A percentile compares a stretch with the other conserved stretches of the same genome.
Conservation (phyloP, 1,140 invertebrate species). For the Lutraria rhynchaena region DNA sequence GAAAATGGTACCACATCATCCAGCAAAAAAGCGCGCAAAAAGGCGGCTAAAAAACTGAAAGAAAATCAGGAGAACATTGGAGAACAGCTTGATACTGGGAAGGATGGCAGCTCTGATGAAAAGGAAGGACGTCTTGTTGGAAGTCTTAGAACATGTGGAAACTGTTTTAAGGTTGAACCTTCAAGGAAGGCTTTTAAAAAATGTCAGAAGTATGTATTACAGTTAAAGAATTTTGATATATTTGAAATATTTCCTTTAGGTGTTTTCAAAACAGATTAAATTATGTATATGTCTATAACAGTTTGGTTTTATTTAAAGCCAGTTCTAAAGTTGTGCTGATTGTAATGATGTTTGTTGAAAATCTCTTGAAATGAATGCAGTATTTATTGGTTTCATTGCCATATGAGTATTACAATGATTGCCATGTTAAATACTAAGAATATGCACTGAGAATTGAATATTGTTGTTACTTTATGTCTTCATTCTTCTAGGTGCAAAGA, state of each 20-base stretch:
- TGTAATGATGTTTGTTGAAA: neutral
- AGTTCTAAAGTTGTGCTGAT: neutral
- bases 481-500: slow-evolving; percentile 54
- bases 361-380: no score
- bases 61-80: neutral
- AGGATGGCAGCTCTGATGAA: slow-evolving; percentile 20
- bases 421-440: no score
- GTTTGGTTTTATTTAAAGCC: no score
- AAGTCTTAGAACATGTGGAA: slow-evolving; percentile 32
- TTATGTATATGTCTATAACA: no score
- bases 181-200: slow-evolving; percentile 55
- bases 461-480: neutral
- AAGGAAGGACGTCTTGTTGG: neutral
- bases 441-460: neutral
- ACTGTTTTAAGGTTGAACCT: slow-evolving; percentile 48
- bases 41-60: neutral
- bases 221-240: no score
- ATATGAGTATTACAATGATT: no score
- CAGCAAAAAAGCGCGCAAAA: neutral
- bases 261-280: no score
- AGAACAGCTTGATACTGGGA: neutral
- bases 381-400: no score
- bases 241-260: no score
- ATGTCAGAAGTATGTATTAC: slow-evolving; percentile 58
- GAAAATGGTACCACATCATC: no score